phyloP scores from a whole-genome alignment of 1,140 invertebrate species.

The Euschistus heros region DNA sequence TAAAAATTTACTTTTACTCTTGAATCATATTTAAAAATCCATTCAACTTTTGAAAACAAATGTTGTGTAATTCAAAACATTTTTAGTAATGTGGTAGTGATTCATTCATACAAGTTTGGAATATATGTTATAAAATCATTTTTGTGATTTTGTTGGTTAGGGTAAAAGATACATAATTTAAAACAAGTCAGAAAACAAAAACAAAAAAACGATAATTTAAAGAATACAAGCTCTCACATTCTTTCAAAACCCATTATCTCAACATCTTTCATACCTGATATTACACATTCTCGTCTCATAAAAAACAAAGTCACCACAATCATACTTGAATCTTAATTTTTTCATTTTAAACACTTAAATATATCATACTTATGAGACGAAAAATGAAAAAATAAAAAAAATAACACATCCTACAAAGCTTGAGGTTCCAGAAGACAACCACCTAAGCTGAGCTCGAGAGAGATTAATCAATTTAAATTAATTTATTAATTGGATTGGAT shows the following conservation, averaged over 20 bases:
- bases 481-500: slow-evolving; percentile 1
- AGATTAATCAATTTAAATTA: slow-evolving; percentile 10
- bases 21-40: slow-evolving; percentile 4
- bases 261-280: too few species aligned
- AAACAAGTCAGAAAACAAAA: too few species aligned
- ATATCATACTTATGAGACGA: not conserved
- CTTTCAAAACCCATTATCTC: not conserved
- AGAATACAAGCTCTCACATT: not conserved
- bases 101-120: not conserved
- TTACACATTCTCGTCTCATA: too few species aligned
- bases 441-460: not conserved
- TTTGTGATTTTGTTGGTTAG: too few species aligned
- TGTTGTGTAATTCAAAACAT: not conserved
- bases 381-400: slow-evolving; percentile 11
- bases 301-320: too few species aligned
- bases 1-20: slow-evolving; percentile 4
- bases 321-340: too few species aligned
- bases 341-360: too few species aligned
- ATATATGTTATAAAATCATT: too few species aligned
- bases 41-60: slow-evolving; percentile 7
- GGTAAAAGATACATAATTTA: too few species aligned
- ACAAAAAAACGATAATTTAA: too few species aligned
- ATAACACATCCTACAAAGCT: slow-evolving; percentile 11
- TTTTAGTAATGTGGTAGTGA: not conserved
- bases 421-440: not conserved